These are phyloP conservation scores for Colletes latitarsis DNA, from an alignment of 1,140 invertebrate species.

Conservation along the genomic window DNA sequence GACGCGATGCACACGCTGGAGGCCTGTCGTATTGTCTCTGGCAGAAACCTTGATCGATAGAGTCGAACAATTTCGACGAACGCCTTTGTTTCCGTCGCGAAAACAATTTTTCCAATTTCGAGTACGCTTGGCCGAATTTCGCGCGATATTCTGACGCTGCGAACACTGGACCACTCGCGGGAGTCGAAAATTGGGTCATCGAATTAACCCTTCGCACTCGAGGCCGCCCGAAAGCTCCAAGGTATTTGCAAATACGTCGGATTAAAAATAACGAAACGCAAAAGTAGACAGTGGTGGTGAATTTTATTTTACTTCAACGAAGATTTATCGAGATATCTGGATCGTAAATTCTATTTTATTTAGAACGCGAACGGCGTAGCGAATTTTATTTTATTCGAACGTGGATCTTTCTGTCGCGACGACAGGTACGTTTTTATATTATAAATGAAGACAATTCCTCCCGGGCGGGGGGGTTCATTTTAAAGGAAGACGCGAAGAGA, in stretches of 20 bases:
- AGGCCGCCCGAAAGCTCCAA: too few species aligned
- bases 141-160: neutral
- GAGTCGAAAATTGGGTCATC: too few species aligned
- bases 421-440: neutral
- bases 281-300: too few species aligned
- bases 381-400: too few species aligned
- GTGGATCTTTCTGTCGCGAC: too few species aligned
- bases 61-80: slow-evolving; percentile 41
- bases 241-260: too few species aligned
- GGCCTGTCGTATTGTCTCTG: slow-evolving; percentile 17
- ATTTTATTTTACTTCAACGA: too few species aligned
- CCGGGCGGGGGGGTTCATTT: slow-evolving; percentile 13
- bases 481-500: slow-evolving; percentile 12
- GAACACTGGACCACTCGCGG: neutral
- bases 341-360: too few species aligned
- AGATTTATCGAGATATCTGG: too few species aligned
- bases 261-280: too few species aligned
- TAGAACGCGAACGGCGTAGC: too few species aligned
- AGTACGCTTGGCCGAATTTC: neutral
- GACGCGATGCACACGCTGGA: slow-evolving; percentile 1
- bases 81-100: slow-evolving; percentile 32
- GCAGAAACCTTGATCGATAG: slow-evolving; percentile 59
- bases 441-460: slow-evolving; percentile 14
- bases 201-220: too few species aligned
- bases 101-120: slow-evolving; percentile 42